These are phyloP conservation scores for Agonopterix subpropinquella DNA, from an alignment of 2,888 invertebrate species.

Conservation along the genomic window DNA sequence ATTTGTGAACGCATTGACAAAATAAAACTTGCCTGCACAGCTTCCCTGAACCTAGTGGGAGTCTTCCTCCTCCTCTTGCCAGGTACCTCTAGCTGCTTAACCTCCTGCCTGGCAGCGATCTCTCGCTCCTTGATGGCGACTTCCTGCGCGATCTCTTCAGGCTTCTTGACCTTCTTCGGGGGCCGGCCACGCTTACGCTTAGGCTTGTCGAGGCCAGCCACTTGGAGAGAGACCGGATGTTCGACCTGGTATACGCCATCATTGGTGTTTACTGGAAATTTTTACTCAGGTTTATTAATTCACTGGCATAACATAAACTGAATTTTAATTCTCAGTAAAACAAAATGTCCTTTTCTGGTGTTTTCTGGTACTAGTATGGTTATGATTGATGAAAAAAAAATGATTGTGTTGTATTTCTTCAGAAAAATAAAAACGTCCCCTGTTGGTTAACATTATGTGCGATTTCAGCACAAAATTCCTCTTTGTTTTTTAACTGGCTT, in stretches of 20 bases:
- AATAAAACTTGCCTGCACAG: constrained; percentile 69
- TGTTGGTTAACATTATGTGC: no score
- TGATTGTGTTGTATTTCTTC: no score
- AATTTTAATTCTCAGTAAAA: no score
- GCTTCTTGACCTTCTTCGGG: constrained; percentile 71
- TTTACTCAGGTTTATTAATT: not conserved
- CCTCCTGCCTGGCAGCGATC: constrained; percentile 19
- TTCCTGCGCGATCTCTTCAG: constrained; percentile 46
- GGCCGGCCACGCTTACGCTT: constrained; percentile 82
- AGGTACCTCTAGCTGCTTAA: constrained; percentile 60
- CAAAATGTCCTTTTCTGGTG: no score
- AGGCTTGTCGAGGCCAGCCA: constrained; percentile 79
- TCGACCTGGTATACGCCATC: constrained; percentile 79
- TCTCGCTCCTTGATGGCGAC: constrained; percentile 29
- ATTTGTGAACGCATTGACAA: no score
- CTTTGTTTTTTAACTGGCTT: no score
- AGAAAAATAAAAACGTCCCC: no score
- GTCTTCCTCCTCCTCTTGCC: constrained; percentile 79
- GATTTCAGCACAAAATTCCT: no score
- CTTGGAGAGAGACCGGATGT: constrained; percentile 78
- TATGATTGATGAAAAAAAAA: no score
- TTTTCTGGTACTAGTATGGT: no score
- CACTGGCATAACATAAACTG: no score
- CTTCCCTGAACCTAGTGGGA: constrained; percentile 77
- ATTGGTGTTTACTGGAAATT: constrained; percentile 72